phyloP scores from a whole-genome alignment of 2,113 vertebrate species.

The Pygoscelis antarcticus region DNA sequence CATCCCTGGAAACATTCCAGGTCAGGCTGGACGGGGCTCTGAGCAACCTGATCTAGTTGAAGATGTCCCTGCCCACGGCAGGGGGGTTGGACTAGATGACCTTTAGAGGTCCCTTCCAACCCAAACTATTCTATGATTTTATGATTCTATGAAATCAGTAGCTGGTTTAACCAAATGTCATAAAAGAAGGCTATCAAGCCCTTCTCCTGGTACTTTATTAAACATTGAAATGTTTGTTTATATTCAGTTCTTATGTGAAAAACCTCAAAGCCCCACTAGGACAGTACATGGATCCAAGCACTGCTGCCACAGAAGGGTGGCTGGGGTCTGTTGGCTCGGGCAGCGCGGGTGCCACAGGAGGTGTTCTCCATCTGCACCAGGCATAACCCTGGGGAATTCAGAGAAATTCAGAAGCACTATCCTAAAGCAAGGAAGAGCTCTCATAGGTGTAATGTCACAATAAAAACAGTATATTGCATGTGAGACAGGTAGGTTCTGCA shows the following conservation, averaged over 20 bases:
- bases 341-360: rapidly evolving
- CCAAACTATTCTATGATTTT: too few relatives aligned
- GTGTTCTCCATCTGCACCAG: neutral
- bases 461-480: neutral
- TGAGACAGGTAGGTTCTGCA: neutral
- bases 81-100: too few relatives aligned
- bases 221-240: neutral
- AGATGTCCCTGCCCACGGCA: too few relatives aligned
- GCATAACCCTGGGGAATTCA: neutral
- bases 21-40: too few relatives aligned
- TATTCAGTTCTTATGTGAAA: neutral
- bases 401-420: neutral
- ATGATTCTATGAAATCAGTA: neutral
- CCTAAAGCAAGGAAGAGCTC: neutral
- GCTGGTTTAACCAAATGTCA: neutral
- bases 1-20: too few relatives aligned
- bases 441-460: too few relatives aligned
- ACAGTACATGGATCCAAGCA: rapidly evolving
- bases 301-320: neutral
- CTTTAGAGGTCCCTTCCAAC: too few relatives aligned
- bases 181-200: neutral
- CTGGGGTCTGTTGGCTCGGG: neutral
- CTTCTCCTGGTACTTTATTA: neutral
- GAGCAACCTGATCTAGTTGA: too few relatives aligned
- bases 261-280: neutral